These are phyloP conservation scores for Cololabis saira DNA, from an alignment of 2,113 vertebrate species.

Conservation along the genomic window DNA sequence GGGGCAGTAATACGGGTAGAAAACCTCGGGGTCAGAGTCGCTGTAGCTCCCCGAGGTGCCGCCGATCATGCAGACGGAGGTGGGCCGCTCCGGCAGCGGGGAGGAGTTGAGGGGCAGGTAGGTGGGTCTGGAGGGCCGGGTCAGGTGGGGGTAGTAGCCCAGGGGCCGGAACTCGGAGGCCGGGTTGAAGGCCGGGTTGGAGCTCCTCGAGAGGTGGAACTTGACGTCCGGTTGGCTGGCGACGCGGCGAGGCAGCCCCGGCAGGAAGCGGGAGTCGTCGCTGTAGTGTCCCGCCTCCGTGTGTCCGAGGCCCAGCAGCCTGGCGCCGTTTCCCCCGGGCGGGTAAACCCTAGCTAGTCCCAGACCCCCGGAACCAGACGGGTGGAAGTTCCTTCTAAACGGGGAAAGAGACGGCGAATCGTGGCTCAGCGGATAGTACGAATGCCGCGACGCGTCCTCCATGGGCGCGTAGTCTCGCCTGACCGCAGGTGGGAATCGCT, in stretches of 20 bases:
- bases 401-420: conserved; percentile 57
- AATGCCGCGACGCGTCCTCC: conserved; percentile 64
- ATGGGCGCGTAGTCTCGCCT: conserved; percentile 40
- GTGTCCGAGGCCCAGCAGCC: conserved; percentile 44
- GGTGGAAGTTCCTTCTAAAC: conserved; percentile 61
- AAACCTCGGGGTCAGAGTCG: conserved; percentile 90
- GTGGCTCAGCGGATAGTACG: conserved; percentile 21
- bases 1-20: conserved; percentile 85
- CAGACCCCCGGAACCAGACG: conserved; percentile 48
- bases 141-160: conserved; percentile 88
- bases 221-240: conserved; percentile 94
- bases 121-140: conserved; percentile 77
- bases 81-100: conserved; percentile 65
- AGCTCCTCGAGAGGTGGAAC: conserved; percentile 70
- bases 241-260: conserved; percentile 85
- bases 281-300: conserved; percentile 76
- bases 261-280: conserved; percentile 82
- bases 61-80: conserved; percentile 69
- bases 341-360: conserved; percentile 76
- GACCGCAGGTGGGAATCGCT: conserved; percentile 72
- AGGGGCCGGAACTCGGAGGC: conserved; percentile 91
- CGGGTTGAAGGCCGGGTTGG: conserved; percentile 57
- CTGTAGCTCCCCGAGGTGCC: conserved; percentile 78
- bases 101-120: conserved; percentile 77
- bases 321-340: conserved; percentile 36